Percentiles rank a stretch among this genome's conserved stretches.
Conservation (phyloP, 2,888 invertebrate genomes). For the Pammene fasciana region DNA sequence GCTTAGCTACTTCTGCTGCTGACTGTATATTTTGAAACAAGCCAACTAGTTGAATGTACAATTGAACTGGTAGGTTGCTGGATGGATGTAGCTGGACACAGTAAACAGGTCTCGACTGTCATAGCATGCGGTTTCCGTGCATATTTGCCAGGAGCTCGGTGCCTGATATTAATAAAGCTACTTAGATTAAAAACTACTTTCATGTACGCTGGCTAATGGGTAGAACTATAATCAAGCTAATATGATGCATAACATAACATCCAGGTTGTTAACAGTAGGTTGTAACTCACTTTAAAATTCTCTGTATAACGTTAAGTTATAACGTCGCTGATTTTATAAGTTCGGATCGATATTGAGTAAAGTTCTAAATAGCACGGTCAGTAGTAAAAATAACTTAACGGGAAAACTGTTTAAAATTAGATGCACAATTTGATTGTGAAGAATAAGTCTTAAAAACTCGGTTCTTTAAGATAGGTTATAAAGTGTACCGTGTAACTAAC, state of each 20-base stretch:
- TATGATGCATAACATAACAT: slow-evolving; percentile 22
- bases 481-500: too few relatives aligned
- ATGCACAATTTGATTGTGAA: too few relatives aligned
- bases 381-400: too few relatives aligned
- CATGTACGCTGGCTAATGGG: slow-evolving; percentile 36
- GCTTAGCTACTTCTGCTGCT: too few relatives aligned
- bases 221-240: slow-evolving; percentile 35
- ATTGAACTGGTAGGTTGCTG: not conserved
- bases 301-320: not conserved
- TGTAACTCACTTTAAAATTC: not conserved
- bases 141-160: slow-evolving; percentile 57
- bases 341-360: too few relatives aligned
- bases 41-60: not conserved
- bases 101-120: slow-evolving; percentile 50
- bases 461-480: too few relatives aligned
- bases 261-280: not conserved
- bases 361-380: too few relatives aligned
- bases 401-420: too few relatives aligned
- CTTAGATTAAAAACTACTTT: slow-evolving; percentile 56
- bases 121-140: slow-evolving; percentile 54
- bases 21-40: too few relatives aligned
- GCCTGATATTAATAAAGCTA: slow-evolving; percentile 65
- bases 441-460: too few relatives aligned
- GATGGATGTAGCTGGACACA: slow-evolving; percentile 43
- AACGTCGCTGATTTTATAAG: too few relatives aligned